Conservation (phyloP, 1,140 invertebrate genomes). For the Cotesia typhae region DNA sequence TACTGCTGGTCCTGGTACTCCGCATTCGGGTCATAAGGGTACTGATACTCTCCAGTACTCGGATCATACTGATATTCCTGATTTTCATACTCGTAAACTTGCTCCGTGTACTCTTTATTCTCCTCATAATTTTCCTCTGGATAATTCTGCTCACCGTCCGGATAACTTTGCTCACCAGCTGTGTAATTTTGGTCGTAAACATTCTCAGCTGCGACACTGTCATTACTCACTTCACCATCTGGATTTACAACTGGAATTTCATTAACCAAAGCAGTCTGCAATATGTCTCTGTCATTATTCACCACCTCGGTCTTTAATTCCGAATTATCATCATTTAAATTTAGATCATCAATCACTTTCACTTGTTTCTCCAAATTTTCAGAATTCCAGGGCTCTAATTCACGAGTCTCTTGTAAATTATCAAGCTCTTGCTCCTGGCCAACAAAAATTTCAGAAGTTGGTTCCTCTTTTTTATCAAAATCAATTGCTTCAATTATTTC, state of each 20-base stretch:
- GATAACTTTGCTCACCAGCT: not conserved
- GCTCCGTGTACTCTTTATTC: conserved; percentile 17
- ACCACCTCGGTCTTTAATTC: no score
- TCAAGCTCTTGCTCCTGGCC: conserved; percentile 3
- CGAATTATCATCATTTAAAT: not conserved
- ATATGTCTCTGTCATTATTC: not conserved
- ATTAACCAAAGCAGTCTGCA: not conserved
- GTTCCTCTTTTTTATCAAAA: not conserved
- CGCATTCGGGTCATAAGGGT: conserved; percentile 20
- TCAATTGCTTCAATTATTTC: not conserved
- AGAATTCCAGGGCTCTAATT: conserved; percentile 41
- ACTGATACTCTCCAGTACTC: conserved; percentile 19
- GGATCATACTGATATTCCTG: conserved; percentile 9
- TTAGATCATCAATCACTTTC: conserved; percentile 26
- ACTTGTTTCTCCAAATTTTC: conserved; percentile 37
- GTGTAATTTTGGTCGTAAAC: not conserved
- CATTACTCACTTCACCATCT: conserved; percentile 5
- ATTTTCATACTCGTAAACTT: not conserved
- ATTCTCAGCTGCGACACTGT: not conserved
- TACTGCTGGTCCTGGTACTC: conserved; percentile 29
- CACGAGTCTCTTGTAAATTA: conserved; percentile 30
- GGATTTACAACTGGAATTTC: not conserved
- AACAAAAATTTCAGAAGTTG: not conserved
- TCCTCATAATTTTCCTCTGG: not conserved
- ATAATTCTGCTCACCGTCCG: not conserved